Evolutionary conservation across 2,888 invertebrate genomes (phyloP), one percentile per base, ranked within the genome.

Genomic region (Cerceris rybyensis): DNA sequence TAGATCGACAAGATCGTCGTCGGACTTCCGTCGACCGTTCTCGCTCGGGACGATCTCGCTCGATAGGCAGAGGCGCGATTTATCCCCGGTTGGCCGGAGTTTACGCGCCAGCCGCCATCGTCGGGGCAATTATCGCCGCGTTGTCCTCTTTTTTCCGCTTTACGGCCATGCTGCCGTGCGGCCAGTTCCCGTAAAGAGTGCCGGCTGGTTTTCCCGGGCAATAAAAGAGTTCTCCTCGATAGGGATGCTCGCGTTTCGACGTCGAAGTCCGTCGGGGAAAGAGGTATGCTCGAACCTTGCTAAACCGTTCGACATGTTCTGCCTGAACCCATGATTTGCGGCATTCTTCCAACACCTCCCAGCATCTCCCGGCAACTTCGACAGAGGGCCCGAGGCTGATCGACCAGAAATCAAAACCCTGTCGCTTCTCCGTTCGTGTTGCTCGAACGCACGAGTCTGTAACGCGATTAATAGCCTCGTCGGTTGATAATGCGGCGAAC

Each of bases 181-280:
- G 76, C 72, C 43, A 57, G 28, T 70, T 59, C 75, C 74, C 84
- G 74, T 85, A 86, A 85, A 86, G 84, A 73, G 78, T 78, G 83
- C 83, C 75, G 83, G 78, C 83, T 80, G 73, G 83, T 81, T 85
- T 83, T 83, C 78, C 85, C 83, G 81, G 74, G 85, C 85, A 83
- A 85, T 85, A 85, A 85, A 85, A 85, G 85, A 83, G 85, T 81
- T 83, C 83, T 79, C 58, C 74, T 81, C 74, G 81, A 85, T 85
- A 85, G 82, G 76, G 70, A 57, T 80, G 71, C 75, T 60, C 80
- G 71, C 74, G 76, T 75, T 80, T 69, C 78, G 72, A 78, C 78
- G 70, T 81, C 81, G 68, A 54, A 67, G 63, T 43, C 28, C 49
- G 57, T 16, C 54, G 14, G 67, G 65, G 67, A 78, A 81, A 78